Percentiles rank a stretch among this genome's conserved stretches.
Conservation (phyloP, 1,140 invertebrate genomes). For the Ostrea edulis region DNA sequence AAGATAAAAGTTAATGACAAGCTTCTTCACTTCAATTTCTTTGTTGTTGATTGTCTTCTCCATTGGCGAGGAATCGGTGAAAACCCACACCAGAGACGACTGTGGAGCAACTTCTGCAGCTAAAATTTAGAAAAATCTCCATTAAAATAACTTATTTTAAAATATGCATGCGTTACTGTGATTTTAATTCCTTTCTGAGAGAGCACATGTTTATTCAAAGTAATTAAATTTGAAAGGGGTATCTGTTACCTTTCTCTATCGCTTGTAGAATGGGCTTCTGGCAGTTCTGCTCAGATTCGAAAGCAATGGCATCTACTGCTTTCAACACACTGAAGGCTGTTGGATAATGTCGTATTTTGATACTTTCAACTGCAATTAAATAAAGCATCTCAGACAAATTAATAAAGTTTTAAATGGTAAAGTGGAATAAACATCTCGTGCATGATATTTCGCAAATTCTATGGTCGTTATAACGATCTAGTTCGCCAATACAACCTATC, state of each 20-base stretch:
- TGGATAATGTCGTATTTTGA: background rate
- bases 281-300: background rate
- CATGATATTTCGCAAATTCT: too few relatives aligned
- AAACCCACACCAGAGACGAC: background rate
- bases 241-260: background rate
- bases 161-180: too few relatives aligned
- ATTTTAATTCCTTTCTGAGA: background rate
- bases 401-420: too few relatives aligned
- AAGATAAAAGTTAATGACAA: constrained; percentile 4
- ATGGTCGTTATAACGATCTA: too few relatives aligned
- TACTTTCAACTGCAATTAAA: background rate
- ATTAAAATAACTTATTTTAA: background rate
- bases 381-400: too few relatives aligned
- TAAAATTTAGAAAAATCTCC: background rate
- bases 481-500: too few relatives aligned
- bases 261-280: constrained; percentile 3
- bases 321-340: background rate
- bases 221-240: too few relatives aligned
- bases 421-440: too few relatives aligned
- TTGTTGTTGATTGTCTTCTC: background rate
- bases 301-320: background rate
- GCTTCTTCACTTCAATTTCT: background rate
- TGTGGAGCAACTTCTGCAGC: background rate
- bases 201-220: background rate
- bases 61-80: background rate